Evolutionary conservation across 2,888 invertebrate genomes (phyloP).

Genomic region (Pycnomerus fuliginosus): DNA sequence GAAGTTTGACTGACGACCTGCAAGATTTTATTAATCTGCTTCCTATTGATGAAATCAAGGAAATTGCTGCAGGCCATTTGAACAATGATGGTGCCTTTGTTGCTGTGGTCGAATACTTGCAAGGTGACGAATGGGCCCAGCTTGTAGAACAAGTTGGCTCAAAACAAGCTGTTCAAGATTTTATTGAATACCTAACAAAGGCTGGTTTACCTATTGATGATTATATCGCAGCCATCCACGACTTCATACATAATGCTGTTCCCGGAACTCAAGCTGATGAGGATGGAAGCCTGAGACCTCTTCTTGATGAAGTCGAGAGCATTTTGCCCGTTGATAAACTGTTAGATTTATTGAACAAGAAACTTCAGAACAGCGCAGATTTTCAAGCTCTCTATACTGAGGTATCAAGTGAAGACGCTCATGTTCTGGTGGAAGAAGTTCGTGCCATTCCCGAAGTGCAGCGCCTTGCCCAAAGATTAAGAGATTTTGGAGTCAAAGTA

Average conservation of each 20-base stretch:
- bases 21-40: slow-evolving; percentile 27
- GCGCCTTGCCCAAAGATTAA: slow-evolving; percentile 22
- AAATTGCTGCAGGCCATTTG: slow-evolving; percentile 30
- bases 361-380: slow-evolving; percentile 27
- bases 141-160: slow-evolving; percentile 26
- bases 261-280: slow-evolving; percentile 10
- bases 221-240: slow-evolving; percentile 5
- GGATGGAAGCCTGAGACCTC: slow-evolving; percentile 9
- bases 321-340: slow-evolving; percentile 30
- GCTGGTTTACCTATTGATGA: slow-evolving; percentile 32
- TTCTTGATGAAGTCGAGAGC: slow-evolving; percentile 32
- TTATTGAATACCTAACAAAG: slow-evolving; percentile 27
- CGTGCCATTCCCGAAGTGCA: slow-evolving; percentile 28
- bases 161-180: slow-evolving; percentile 25
- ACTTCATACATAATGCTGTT: slow-evolving; percentile 12
- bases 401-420: slow-evolving; percentile 29
- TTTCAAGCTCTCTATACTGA: slow-evolving; percentile 32
- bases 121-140: slow-evolving; percentile 34
- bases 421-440: slow-evolving; percentile 30
- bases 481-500: slow-evolving; percentile 30
- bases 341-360: slow-evolving; percentile 24
- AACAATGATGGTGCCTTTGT: slow-evolving; percentile 34
- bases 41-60: slow-evolving; percentile 32
- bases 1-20: slow-evolving; percentile 1
- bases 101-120: slow-evolving; percentile 31